Conservation (phyloP, 2,113 vertebrate species). For the Xerus inauris region DNA sequence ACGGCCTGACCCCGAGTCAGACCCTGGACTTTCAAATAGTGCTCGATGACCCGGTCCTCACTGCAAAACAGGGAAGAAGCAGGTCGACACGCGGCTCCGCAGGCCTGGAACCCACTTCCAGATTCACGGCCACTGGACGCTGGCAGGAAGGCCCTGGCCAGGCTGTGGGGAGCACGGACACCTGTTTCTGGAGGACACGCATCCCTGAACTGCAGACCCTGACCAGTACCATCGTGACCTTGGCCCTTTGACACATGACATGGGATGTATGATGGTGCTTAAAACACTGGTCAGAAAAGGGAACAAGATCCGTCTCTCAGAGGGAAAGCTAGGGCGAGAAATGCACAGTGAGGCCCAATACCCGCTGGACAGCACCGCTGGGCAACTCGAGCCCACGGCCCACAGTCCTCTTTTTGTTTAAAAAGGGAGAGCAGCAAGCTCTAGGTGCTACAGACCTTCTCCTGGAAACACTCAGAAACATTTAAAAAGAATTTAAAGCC, state of each 20-base stretch:
- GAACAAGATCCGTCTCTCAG: background rate
- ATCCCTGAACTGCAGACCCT: background rate
- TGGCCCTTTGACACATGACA: background rate
- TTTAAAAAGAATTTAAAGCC: too few relatives aligned
- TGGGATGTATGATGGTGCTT: background rate
- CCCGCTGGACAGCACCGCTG: too few relatives aligned
- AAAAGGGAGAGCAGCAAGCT: background rate
- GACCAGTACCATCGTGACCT: background rate
- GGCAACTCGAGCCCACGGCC: background rate
- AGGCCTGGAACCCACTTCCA: background rate
- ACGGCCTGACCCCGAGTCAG: slow-evolving; percentile 97
- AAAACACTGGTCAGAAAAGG: background rate
- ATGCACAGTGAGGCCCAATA: background rate
- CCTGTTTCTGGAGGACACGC: background rate
- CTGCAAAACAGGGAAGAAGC: slow-evolving; percentile 87
- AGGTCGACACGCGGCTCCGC: background rate
- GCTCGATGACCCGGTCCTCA: slow-evolving; percentile 95
- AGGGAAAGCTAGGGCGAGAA: background rate
- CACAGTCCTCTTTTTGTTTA: background rate
- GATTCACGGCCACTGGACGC: background rate
- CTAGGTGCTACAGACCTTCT: background rate
- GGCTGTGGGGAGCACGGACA: background rate
- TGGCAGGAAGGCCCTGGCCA: background rate
- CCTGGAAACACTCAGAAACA: too few relatives aligned
- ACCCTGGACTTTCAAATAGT: slow-evolving; percentile 94